Conservation (phyloP, 1,140 invertebrate species). For the Venturia canescens region DNA sequence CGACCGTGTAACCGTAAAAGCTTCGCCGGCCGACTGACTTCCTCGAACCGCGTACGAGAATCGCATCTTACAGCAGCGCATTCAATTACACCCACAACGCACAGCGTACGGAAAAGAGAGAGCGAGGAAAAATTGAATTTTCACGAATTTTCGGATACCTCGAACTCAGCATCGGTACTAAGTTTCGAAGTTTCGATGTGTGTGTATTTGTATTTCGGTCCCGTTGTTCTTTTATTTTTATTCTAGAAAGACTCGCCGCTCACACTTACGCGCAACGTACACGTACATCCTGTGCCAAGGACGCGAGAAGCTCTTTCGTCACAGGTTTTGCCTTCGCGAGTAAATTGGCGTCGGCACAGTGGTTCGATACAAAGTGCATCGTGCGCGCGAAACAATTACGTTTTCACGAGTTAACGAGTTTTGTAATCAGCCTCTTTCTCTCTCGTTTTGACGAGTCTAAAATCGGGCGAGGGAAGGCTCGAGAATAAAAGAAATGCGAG, state of each 20-base stretch:
- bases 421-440: conserved; percentile 1
- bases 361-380: conserved; percentile 21
- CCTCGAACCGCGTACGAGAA: conserved; percentile 4
- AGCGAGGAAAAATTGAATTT: neutral
- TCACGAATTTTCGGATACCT: too few species aligned
- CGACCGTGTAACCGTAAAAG: conserved; percentile 10
- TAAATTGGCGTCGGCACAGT: conserved; percentile 20
- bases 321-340: conserved; percentile 21
- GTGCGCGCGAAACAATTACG: conserved; percentile 17
- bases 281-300: conserved; percentile 11
- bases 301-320: conserved; percentile 26
- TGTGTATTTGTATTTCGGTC: too few species aligned
- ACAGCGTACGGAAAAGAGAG: too few species aligned
- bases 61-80: neutral
- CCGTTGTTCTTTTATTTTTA: neutral
- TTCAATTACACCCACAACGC: neutral
- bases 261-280: too few species aligned
- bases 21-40: neutral
- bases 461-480: neutral
- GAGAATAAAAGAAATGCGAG: neutral
- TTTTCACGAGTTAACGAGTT: conserved; percentile 29
- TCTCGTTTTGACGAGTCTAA: neutral
- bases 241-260: too few species aligned
- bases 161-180: too few species aligned
- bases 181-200: too few species aligned